Evolutionary conservation across 2,888 invertebrate genomes (phyloP), one percentile per base, ranked within the genome.

Genomic region (Aporophyla nigra): DNA sequence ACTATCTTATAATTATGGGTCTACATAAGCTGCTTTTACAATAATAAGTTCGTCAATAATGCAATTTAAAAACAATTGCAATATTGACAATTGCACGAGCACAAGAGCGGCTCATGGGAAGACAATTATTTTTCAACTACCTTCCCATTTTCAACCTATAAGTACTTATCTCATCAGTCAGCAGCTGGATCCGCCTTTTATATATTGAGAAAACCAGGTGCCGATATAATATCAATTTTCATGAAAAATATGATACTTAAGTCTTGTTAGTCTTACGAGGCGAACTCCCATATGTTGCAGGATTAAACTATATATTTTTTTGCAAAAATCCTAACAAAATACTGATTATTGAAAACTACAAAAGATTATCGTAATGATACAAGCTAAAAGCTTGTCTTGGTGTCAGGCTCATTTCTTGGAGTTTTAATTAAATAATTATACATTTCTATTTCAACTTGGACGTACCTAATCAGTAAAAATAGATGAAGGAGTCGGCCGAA

Each of bases 41-140:
- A 27, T 46, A 73, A 33, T 24, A 53, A 33, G 9, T 53, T 78
- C 46, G 27, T 63, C 63, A 80, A 74, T 63, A 80, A 53, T 74
- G 74, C 80, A 74, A 74, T 74, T 69, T 27, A 51, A 53, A 63
- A 74, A 59, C n/a, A 74, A 78, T 74, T 74, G 74, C 80, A 78
- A 80, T 53, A 63, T 53, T 80, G 74, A 80, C 80, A 74, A 49
- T 33, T 56, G 68, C 16, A 14, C 33, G 27, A 66, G 24, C 19
- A 33, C 14, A 49, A 49, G 40, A 67, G 16, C 19, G 49, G 54
- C 67, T 76, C 27, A 33, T 76, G 24, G 33, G 56, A 40, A 49
- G 21, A 49, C 40, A 62, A 14, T 40, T 43, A 40, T 3, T 14
- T 71, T n/a, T 40, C 19, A 49, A 61, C 14, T 49, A 27, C 19